Base-by-base conservation (phyloP, 2,888 invertebrate species). In the Graphium colonna region DNA sequence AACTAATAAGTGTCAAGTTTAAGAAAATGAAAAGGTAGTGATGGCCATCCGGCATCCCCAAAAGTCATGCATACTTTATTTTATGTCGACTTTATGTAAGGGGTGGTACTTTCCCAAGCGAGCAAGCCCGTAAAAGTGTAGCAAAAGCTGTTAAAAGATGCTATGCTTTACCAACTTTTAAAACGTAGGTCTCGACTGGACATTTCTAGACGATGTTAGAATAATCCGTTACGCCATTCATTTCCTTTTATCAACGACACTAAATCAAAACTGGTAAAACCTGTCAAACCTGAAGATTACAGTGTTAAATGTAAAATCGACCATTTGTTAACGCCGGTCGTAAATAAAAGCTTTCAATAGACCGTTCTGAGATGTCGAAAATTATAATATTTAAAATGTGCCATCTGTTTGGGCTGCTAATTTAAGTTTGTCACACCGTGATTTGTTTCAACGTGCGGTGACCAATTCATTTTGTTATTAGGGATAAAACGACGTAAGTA, bases 301-400 rank as follows among this genome's bases (percentile, higher is more conserved):
- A n/a, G 33, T 10, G 33, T 2, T 33, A 33, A 33, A 33, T 33
- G 45, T n/a, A n/a, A 33, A 33, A 18, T 45, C 18, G 18, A 17
- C 45, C 33, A 45, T 33, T 31, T 36, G 7, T 15, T 17, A 17
- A 18, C 12, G 17, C 10, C 28, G 38, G 10, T 26, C 26, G 10
- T 46, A 41, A 52, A 46, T 52, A 17, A 40, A 45, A 31, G 3
- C 16, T 26, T 10, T 33, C 46, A 26, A 40, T 33, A 46, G 21
- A n/a, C 26, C 5, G 4, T 8, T 28, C 26, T 26, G 39, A 17
- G 15, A 31, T 21, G 5, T 40, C 31, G 51, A 26, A 51, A 40
- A 51, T 40, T 18, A 18, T 51, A 21, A 51, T 7, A n/a, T 40
- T 40, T 21, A 18, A 51, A 40, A 21, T 43, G 28, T 31, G 15